Percentiles rank a stretch among this genome's conserved stretches.
These are phyloP conservation scores for Shargacucullia verbasci DNA, from an alignment of 2,888 invertebrate genomes.

Conservation along the genomic window DNA sequence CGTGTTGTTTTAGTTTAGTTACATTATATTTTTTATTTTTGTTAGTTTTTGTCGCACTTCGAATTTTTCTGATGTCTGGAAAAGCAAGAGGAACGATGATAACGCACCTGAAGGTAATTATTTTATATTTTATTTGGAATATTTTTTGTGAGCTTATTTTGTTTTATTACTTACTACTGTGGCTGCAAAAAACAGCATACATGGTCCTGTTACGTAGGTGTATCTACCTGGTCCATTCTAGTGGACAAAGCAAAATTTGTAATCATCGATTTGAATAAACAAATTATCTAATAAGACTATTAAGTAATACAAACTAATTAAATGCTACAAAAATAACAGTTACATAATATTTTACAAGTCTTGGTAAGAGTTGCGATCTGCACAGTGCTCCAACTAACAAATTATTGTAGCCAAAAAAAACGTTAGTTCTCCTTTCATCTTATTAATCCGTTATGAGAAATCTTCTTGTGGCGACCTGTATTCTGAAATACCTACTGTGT, in stretches of 20 bases:
- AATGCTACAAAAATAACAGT: slow-evolving; percentile 8
- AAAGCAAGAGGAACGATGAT: slow-evolving; percentile 84
- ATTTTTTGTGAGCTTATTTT: slow-evolving; percentile 4
- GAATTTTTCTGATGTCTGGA: slow-evolving; percentile 80
- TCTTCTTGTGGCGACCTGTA: slow-evolving; percentile 20
- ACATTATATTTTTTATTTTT: slow-evolving; percentile 65
- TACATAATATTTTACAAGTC: slow-evolving; percentile 31
- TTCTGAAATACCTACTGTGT: slow-evolving; percentile 23
- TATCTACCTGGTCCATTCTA: background rate
- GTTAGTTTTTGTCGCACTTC: slow-evolving; percentile 62
- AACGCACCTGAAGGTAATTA: slow-evolving; percentile 84
- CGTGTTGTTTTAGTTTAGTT: slow-evolving; percentile 74
- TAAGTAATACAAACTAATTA: background rate
- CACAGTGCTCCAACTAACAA: slow-evolving; percentile 49
- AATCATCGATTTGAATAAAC: slow-evolving; percentile 4
- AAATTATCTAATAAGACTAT: slow-evolving; percentile 10
- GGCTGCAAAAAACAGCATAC: slow-evolving; percentile 2
- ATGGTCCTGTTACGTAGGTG: background rate
- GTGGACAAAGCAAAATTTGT: background rate
- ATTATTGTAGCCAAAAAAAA: slow-evolving; percentile 34
- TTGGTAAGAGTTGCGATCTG: slow-evolving; percentile 21
- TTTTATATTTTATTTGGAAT: slow-evolving; percentile 25
- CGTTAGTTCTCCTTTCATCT: slow-evolving; percentile 5
- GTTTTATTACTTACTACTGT: slow-evolving; percentile 2
- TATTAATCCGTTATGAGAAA: slow-evolving; percentile 14